Base-by-base conservation (phyloP, 2,797 vertebrate genomes). In the Sphenopsis melanotis region DNA sequence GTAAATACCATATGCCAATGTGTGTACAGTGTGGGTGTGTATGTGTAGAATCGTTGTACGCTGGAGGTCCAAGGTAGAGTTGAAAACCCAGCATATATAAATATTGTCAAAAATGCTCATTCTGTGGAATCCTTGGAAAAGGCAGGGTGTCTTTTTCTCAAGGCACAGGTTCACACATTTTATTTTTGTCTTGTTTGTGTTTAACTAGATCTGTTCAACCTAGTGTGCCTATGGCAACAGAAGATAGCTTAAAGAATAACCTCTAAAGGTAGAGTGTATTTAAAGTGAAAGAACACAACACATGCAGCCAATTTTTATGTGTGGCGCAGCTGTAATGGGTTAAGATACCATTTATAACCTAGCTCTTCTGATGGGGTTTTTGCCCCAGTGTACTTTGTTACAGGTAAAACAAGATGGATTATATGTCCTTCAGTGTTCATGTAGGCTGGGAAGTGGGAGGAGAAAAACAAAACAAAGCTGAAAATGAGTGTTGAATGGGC, bases 381-480 rank as follows among this genome's bases (percentile, higher is more conserved):
- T 97, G 59, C 93, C 97, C 94, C 96, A 91, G 94, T 97, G 95
- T 98, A 98, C 98, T 98, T 98, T 87, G 30, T 98, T 98, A 98
- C 98, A 98, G 98, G 98, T 98, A 97, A 98, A 96, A 95, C 26
- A 90, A 97, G 97, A 97, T 94, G 97, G 97, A 98, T 98, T 98
- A 94, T 97, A 96, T 98, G 93, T 98, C 98, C 93, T 95, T 96
- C 80, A 93, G 95, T 95, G 96, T 98, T 97, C 95, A 96, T 46
- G 60, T 95, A 94, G 92, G 91, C 96, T 85, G 89, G 94, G 93
- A 95, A 93, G 96, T 95, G 93, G 95, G 95, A 97, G 96, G 96
- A 97, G 97, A 96, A 95, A 97, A 97, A 97, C 95, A 97, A 97
- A 98, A 97, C 27, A 9, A 88, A 96, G 96, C 89, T 95, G 82